Base-by-base conservation (phyloP, 2,797 vertebrate species). In the Meda fulgida region DNA sequence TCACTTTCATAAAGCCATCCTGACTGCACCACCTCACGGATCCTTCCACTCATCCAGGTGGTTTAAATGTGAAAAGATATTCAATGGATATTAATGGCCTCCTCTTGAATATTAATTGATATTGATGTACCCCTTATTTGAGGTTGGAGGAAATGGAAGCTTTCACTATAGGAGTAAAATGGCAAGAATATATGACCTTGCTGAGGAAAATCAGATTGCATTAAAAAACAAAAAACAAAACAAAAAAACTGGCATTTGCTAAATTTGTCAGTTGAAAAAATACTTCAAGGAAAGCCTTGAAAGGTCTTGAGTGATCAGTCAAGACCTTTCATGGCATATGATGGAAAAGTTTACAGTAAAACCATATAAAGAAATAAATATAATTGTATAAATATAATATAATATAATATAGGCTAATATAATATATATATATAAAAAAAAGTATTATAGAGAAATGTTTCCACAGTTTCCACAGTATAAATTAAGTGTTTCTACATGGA, bases 61-160 rank as follows among this genome's bases (percentile, higher is more conserved):
- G 81, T 78, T 85, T 83, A 3, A n/a, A 85, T 85, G 31, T 84
- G 76, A 85, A 89, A 89, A 63, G 83, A 84, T 40, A 19, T 70
- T 4, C 85, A 84, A 75, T 79, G 36, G 55, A 2, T 4, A 86
- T 14, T 3, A 79, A 82, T 76, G 21, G 51, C 78, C 76, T 81
- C 46, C 0, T 38, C 75, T 43, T 18, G 1, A 79, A 81, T n/a
- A 83, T 89, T 87, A 89, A 48, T 85, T 90, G 84, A 85, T 87
- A 86, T 78, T 55, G 76, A 85, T 85, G 81, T 70, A 83, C 80
- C 31, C 46, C 55, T 81, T 51, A 76, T 81, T 78, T 40, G 55
- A 46, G 36, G 51, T 43, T 40, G 10, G 40, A 80, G 76, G 85
- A 83, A 80, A 73, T 60, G 5, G 21, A 60, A 69, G 36, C 19